phyloP scores from a whole-genome alignment of 2,113 vertebrate species.

The Pteropus alecto region DNA sequence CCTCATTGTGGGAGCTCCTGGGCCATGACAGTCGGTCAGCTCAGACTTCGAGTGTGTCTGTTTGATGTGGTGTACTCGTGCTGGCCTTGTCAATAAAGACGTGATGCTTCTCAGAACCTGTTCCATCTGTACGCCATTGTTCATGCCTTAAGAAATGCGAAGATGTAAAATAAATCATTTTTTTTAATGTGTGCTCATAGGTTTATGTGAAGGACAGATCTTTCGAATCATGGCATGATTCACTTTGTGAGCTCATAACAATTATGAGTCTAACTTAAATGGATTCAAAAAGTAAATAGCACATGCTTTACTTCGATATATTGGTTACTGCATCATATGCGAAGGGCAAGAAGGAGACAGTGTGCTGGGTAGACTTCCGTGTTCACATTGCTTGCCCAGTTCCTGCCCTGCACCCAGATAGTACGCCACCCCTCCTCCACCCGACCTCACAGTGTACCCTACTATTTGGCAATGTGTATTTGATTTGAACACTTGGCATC shows the following conservation, averaged over 20 bases:
- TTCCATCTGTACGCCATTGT: constrained; percentile 82
- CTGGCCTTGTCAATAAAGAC: constrained; percentile 75
- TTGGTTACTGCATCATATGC: constrained; percentile 5
- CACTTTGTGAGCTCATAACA: constrained; percentile 70
- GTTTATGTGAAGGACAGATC: constrained; percentile 77
- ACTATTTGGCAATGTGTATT: constrained; percentile 65
- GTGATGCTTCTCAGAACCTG: constrained; percentile 78
- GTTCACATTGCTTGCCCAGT: constrained; percentile 36
- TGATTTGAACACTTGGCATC: constrained; percentile 72
- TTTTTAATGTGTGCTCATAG: constrained; percentile 81
- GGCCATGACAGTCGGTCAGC: constrained; percentile 60
- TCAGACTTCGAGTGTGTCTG: constrained; percentile 77
- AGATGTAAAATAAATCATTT: constrained; percentile 85
- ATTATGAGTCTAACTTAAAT: constrained; percentile 49
- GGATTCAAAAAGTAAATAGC: constrained; percentile 52
- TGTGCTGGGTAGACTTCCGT: constrained; percentile 46
- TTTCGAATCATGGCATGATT: constrained; percentile 85
- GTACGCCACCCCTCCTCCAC: constrained; percentile 54
- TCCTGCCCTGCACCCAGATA: constrained; percentile 34
- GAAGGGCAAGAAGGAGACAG: constrained; percentile 52
- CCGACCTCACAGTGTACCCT: constrained; percentile 57
- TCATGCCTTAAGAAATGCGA: constrained; percentile 88
- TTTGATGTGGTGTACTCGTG: constrained; percentile 76
- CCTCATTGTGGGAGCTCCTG: constrained; percentile 62
- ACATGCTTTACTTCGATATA: constrained; percentile 69